These are phyloP conservation scores for Vanessa tameamea DNA, from an alignment of 1,140 invertebrate genomes.

Conservation along the genomic window DNA sequence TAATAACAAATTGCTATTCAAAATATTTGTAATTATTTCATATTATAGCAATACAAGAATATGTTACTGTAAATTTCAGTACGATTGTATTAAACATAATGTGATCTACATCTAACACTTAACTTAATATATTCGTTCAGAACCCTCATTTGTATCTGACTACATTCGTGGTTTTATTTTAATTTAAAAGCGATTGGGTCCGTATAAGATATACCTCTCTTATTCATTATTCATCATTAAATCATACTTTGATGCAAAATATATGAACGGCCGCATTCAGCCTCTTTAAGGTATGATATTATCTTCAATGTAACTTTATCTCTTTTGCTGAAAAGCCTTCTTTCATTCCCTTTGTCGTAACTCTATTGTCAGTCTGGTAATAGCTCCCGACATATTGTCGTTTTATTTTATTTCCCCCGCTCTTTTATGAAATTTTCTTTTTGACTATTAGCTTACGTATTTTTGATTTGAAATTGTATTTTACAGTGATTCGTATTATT, in stretches of 20 bases:
- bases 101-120: no score
- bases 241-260: constrained; percentile 27
- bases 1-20: no score
- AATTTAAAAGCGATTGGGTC: not conserved
- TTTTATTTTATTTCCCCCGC: constrained; percentile 66
- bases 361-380: constrained; percentile 65
- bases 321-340: constrained; percentile 58
- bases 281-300: constrained; percentile 43
- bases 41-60: no score
- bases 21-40: no score
- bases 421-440: constrained; percentile 64
- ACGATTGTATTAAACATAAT: no score
- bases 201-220: not conserved
- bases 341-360: constrained; percentile 68
- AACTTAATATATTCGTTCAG: no score
- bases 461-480: constrained; percentile 4
- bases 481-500: not conserved
- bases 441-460: constrained; percentile 34
- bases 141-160: no score
- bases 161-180: not conserved
- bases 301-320: constrained; percentile 68
- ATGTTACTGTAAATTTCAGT: no score
- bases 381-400: constrained; percentile 68
- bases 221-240: constrained; percentile 22
- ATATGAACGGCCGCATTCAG: constrained; percentile 30